phyloP scores from a whole-genome alignment of 2,113 vertebrate genomes.

The Trochalopteron elliotii region DNA sequence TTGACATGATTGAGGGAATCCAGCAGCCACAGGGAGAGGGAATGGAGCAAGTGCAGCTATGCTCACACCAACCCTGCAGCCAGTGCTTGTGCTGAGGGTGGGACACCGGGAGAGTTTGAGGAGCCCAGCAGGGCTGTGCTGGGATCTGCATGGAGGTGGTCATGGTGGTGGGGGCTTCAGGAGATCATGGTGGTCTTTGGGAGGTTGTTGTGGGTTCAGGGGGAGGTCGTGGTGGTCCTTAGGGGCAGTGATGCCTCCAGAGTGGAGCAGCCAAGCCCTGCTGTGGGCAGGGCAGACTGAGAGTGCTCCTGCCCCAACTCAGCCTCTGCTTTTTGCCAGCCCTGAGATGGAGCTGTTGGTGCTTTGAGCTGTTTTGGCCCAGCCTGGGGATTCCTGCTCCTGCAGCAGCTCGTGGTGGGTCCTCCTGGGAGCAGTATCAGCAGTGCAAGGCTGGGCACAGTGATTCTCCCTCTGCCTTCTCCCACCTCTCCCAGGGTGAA shows the following conservation, averaged over 20 bases:
- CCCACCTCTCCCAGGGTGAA: not conserved
- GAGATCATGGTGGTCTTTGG: fast-evolving
- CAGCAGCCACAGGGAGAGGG: not conserved
- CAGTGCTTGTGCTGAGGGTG: fast-evolving
- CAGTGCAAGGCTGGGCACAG: not conserved
- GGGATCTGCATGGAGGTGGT: fast-evolving
- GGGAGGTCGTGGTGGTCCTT: not conserved
- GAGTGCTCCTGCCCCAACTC: not conserved
- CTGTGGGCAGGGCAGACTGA: fast-evolving
- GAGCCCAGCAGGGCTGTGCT: fast-evolving
- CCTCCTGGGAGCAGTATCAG: not conserved
- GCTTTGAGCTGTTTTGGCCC: not conserved
- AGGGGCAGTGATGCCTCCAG: not conserved
- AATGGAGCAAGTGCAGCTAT: not conserved
- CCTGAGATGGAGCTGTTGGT: not conserved
- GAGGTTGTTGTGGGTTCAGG: not conserved
- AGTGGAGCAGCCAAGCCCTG: fast-evolving
- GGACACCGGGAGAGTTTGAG: fast-evolving
- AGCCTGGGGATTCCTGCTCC: not conserved
- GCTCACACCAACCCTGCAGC: not conserved
- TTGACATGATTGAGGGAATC: conserved; percentile 42
- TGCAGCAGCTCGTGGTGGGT: fast-evolving
- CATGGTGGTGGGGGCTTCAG: not conserved
- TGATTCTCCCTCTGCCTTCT: fast-evolving
- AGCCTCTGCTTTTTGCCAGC: not conserved